Evolutionary conservation across 2,113 vertebrate genomes (phyloP).

Genomic region (Mus musculus): GRCm39 chr10:13085001-13085500

Average conservation of each 20-base stretch:
- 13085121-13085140: background rate
- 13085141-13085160: background rate
- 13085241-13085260: background rate
- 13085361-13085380: constrained; percentile 21
- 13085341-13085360: background rate
- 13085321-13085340: background rate
- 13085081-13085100: background rate
- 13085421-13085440: background rate
- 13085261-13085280: background rate
- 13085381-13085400: constrained; percentile 12
- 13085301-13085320: background rate
- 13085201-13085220: background rate
- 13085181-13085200: background rate
- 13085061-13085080: background rate
- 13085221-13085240: background rate
- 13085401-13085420: constrained; percentile 9
- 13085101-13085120: background rate
- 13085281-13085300: background rate
- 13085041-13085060: background rate
- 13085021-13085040: background rate
- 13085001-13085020: background rate
- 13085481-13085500: background rate
- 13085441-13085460: background rate
- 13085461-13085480: background rate
- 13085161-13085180: background rate